Evolutionary conservation across 2,113 vertebrate genomes (phyloP).

Genomic region (Centrocercus urophasianus): DNA sequence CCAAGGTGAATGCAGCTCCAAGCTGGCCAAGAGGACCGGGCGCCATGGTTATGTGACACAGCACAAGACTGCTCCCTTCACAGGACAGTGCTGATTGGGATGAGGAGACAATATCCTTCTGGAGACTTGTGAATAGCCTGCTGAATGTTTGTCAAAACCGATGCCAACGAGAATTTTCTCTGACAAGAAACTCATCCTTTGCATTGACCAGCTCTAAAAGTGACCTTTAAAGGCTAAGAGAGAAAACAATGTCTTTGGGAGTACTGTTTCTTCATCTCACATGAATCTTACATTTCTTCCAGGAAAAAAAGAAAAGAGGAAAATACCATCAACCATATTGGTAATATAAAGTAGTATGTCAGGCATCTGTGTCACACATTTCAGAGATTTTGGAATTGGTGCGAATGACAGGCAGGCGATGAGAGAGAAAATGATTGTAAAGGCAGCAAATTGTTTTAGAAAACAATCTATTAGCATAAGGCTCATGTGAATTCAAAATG

Average conservation of each 20-base stretch:
- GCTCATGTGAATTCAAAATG: not conserved
- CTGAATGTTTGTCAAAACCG: not conserved
- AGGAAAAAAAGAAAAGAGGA: not conserved
- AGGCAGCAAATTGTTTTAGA: not conserved
- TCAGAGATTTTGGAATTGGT: not conserved
- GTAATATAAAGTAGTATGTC: not conserved
- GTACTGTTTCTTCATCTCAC: not conserved
- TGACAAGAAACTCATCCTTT: not conserved
- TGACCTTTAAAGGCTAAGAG: slow-evolving; percentile 20
- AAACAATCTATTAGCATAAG: not conserved
- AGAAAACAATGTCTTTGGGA: slow-evolving; percentile 1
- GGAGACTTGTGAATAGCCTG: not conserved
- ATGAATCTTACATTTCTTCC: slow-evolving; percentile 19
- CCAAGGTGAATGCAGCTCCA: not conserved
- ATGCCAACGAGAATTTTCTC: not conserved
- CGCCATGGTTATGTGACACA: not conserved
- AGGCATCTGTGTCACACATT: not conserved
- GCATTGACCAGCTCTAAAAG: not conserved
- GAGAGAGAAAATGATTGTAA: slow-evolving; percentile 2
- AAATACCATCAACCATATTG: not conserved
- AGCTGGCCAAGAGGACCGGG: not conserved
- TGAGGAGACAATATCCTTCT: not conserved
- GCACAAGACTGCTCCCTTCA: accelerated
- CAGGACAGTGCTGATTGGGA: not conserved
- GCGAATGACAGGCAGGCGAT: not conserved